Evolutionary conservation across 53 echinoderm and acorn worm species (phyloP).

Genomic region (Actinopyga echinites): DNA sequence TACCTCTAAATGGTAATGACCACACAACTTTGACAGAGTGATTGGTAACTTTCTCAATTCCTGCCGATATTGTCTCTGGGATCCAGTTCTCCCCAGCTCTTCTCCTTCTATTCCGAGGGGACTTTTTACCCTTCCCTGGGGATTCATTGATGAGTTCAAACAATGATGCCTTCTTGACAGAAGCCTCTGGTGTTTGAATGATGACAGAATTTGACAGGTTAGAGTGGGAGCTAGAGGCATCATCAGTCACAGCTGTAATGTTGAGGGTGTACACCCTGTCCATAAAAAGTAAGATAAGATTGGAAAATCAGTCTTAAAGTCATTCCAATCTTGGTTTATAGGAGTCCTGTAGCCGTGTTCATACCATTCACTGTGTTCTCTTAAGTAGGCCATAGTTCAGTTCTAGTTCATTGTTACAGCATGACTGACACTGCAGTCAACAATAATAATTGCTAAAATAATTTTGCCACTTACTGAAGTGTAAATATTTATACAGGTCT

Average conservation of each 20-base stretch:
- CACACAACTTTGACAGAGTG: not conserved
- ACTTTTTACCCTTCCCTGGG: not conserved
- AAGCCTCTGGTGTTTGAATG: slow-evolving; percentile 17
- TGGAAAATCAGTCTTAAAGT: too few relatives aligned
- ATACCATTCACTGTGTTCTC: too few relatives aligned
- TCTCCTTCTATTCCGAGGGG: not conserved
- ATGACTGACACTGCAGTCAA: too few relatives aligned
- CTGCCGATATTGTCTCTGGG: not conserved
- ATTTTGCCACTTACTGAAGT: too few relatives aligned
- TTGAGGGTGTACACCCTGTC: not conserved
- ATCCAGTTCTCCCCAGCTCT: not conserved
- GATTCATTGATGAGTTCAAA: not conserved
- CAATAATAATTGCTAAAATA: too few relatives aligned
- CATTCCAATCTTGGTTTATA: too few relatives aligned
- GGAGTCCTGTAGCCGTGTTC: too few relatives aligned
- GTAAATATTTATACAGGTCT: too few relatives aligned
- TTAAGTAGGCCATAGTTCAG: too few relatives aligned
- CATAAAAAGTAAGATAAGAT: not conserved
- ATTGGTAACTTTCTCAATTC: not conserved
- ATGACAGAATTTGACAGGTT: not conserved
- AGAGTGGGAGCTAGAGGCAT: not conserved
- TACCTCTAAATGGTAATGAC: slow-evolving; percentile 5
- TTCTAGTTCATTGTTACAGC: too few relatives aligned
- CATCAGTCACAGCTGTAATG: not conserved
- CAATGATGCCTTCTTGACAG: not conserved